Evolutionary conservation across 2,888 invertebrate genomes (phyloP), one percentile per base, ranked within the genome.

Genomic region (Trissoscelio sp.): DNA sequence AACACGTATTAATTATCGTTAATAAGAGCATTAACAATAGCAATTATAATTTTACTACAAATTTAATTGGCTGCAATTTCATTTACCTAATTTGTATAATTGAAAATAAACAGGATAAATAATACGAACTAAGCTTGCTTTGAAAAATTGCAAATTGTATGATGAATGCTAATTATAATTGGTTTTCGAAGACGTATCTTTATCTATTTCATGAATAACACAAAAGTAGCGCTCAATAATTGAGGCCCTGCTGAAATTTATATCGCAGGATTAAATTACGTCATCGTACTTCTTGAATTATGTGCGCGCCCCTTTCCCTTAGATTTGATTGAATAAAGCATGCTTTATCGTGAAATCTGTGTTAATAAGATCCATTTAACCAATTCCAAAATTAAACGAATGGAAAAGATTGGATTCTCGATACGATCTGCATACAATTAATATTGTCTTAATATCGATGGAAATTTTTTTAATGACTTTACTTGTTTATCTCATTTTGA

Each of bases 271-370:
- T 66, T 74, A 34, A 46, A 48, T 74, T 66, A 66, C 66, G 74
- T 74, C 74, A 74, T 66, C 60, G 24, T 20, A 34, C 44, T 48
- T 48, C 57, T 74, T 75, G 37, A 75, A 66, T 75, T 66, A 75
- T 66, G 51, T 31, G 60, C 39, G 37, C 67, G 60, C 16, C 67
- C 66, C 67, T 60, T 67, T 74, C 39, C 53, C 44, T 28, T 20
- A 51, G 55, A 48, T 77, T 62, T 46, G 60, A 77, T 69, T 69
- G 44, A 69, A 62, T 53, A 44, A 53, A 46, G 53, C 60, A 69
- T 62, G 69, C 69, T 69, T 60, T 77, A 77, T 77, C 67, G 22
- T 46, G 60, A 55, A 69, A 77, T 77, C 69, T 77, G 62, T 69
- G 77, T 53, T 77, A 78, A 78, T 62, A 70, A 44, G 69, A 77